Conservation (phyloP, 2,888 invertebrate species). For the Drosophila neutralis region DNA sequence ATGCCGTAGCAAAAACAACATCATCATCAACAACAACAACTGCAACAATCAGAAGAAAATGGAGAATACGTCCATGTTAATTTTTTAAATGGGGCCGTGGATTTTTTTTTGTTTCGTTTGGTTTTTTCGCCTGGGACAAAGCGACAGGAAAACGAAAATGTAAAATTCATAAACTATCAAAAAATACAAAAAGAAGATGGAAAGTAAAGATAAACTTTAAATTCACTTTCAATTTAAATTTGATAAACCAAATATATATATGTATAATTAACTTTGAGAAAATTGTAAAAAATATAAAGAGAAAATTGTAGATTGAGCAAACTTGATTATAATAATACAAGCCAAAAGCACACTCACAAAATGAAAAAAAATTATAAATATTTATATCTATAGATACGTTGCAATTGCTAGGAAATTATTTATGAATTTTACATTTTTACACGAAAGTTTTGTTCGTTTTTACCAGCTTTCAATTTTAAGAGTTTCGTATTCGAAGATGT, state of each 20-base stretch:
- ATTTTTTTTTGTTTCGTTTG: constrained; percentile 48
- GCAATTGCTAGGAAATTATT: constrained; percentile 35
- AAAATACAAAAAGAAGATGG: constrained; percentile 11
- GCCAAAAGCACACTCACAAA: constrained; percentile 14
- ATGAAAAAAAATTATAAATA: constrained; percentile 6
- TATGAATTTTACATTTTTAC: constrained; percentile 57
- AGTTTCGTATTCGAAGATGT: constrained; percentile 53
- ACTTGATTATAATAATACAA: constrained; percentile 9
- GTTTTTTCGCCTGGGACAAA: constrained; percentile 40
- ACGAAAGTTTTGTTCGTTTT: constrained; percentile 53
- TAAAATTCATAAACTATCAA: constrained; percentile 38
- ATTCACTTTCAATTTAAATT: constrained; percentile 42
- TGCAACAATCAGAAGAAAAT: constrained; percentile 23
- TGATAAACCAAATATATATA: constrained; percentile 39
- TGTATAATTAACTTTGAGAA: not conserved
- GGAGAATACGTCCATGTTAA: constrained; percentile 22
- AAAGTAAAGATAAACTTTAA: constrained; percentile 22
- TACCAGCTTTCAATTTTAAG: constrained; percentile 46
- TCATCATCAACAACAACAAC: constrained; percentile 3
- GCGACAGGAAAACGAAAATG: constrained; percentile 43
- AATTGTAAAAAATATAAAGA: constrained; percentile 10
- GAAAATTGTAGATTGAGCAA: constrained; percentile 15
- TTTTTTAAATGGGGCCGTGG: constrained; percentile 52
- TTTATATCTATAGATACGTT: constrained; percentile 34
- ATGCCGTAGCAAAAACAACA: constrained; percentile 28